Evolutionary conservation across 2,888 invertebrate species (phyloP).

Genomic region (Perithous albicinctus): DNA sequence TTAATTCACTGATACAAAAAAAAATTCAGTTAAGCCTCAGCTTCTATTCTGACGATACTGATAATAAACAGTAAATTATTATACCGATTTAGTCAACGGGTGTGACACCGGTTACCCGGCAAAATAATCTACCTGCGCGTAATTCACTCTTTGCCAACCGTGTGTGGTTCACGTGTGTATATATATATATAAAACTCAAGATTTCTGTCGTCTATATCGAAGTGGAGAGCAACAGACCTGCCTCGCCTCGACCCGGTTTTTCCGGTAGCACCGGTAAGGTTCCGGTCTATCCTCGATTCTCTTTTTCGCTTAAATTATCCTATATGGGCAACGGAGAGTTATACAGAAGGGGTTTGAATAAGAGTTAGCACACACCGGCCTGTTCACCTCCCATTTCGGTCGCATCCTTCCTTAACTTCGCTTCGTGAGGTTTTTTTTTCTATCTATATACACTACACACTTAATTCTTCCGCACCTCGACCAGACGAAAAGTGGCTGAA

Average conservation of each 20-base stretch:
- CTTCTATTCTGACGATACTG: no score
- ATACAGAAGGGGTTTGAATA: slow-evolving; percentile 33
- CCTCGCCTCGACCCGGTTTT: slow-evolving; percentile 34
- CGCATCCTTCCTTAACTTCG: slow-evolving; percentile 1
- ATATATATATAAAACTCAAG: slow-evolving; percentile 7
- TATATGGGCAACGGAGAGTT: background rate
- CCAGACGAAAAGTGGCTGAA: slow-evolving; percentile 42
- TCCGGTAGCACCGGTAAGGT: slow-evolving; percentile 29
- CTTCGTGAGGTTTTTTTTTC: background rate
- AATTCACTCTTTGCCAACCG: slow-evolving; percentile 6
- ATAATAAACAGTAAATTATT: no score
- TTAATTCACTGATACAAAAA: no score
- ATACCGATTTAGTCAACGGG: no score
- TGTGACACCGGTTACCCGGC: slow-evolving; percentile 14
- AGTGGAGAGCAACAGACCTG: slow-evolving; percentile 3
- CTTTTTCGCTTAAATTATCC: slow-evolving; percentile 18
- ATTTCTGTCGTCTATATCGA: background rate
- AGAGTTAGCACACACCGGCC: slow-evolving; percentile 1
- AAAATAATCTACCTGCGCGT: slow-evolving; percentile 36
- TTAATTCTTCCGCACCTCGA: slow-evolving; percentile 46
- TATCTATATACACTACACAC: background rate
- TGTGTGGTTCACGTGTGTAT: background rate
- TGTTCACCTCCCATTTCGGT: background rate
- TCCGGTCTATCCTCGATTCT: slow-evolving; percentile 16
- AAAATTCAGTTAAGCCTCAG: no score